phyloP scores from a whole-genome alignment of 2,888 invertebrate species.

The Erpobdella octoculata region DNA sequence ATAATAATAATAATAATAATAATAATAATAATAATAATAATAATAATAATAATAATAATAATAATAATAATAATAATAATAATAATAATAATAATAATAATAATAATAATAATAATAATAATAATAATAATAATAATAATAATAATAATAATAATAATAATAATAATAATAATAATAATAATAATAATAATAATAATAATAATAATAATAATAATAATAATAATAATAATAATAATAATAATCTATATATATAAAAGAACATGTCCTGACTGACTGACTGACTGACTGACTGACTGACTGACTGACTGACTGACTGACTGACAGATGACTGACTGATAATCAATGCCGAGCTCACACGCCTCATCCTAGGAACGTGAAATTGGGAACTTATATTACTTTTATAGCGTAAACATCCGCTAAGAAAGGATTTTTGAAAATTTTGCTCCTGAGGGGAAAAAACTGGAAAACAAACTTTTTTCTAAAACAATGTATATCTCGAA shows the following conservation, averaged over 20 bases:
- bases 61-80: not conserved
- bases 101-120: not conserved
- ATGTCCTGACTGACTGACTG: not conserved
- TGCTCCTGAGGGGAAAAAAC: no score
- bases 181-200: not conserved
- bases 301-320: slow-evolving; percentile 1
- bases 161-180: not conserved
- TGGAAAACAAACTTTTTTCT: no score
- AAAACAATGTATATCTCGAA: no score
- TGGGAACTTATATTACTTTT: no score
- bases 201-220: not conserved
- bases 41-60: not conserved
- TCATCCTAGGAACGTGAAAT: no score
- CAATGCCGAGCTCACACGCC: no score
- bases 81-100: not conserved
- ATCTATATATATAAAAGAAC: no score
- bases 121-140: not conserved
- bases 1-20: no score
- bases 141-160: not conserved
- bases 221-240: not conserved
- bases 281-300: slow-evolving; percentile 1
- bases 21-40: no score
- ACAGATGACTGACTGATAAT: no score
- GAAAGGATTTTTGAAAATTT: no score
- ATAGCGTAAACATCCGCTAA: no score